A percentile compares a stretch with the other conserved stretches of the same genome.
phyloP scores from a whole-genome alignment of 2,797 vertebrate species.

The Lates japonicus region DNA sequence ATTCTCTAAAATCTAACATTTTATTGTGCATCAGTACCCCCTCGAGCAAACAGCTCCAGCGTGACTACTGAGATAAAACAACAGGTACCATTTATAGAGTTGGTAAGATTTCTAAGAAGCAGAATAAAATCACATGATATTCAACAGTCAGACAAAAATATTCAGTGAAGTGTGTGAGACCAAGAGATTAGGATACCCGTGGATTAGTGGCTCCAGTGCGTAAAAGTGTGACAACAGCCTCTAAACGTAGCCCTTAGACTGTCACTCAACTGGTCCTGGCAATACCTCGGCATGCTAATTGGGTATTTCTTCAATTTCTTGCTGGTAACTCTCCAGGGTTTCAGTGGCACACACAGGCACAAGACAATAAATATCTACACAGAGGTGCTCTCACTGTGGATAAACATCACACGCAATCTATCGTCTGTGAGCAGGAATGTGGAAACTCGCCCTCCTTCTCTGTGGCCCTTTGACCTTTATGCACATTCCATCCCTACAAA shows the following conservation, averaged over 20 bases:
- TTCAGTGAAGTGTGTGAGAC: constrained; percentile 25
- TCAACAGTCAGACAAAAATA: constrained; percentile 8
- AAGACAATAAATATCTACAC: not conserved
- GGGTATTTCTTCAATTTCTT: not conserved
- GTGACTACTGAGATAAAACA: constrained; percentile 56
- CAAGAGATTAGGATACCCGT: constrained; percentile 1
- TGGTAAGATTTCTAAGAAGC: constrained; percentile 26
- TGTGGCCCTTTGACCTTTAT: constrained; percentile 33
- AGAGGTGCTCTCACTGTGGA: not conserved
- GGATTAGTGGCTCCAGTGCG: not conserved
- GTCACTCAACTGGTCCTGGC: not conserved
- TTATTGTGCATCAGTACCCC: constrained; percentile 33
- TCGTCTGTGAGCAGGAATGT: constrained; percentile 55
- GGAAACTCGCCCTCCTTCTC: constrained; percentile 29
- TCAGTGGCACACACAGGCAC: not conserved
- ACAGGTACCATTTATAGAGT: constrained; percentile 45
- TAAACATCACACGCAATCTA: constrained; percentile 34
- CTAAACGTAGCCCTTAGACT: not conserved
- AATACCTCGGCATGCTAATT: not conserved
- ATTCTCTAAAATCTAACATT: constrained; percentile 40
- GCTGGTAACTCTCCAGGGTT: not conserved
- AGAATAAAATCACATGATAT: constrained; percentile 57
- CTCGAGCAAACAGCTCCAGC: constrained; percentile 41
- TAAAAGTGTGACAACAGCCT: not conserved
- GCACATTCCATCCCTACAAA: constrained; percentile 56